Percentiles rank a stretch among this genome's conserved stretches.
These are phyloP conservation scores for Stenotaenia linearis DNA, from an alignment of 2,888 invertebrate genomes.

Conservation along the genomic window DNA sequence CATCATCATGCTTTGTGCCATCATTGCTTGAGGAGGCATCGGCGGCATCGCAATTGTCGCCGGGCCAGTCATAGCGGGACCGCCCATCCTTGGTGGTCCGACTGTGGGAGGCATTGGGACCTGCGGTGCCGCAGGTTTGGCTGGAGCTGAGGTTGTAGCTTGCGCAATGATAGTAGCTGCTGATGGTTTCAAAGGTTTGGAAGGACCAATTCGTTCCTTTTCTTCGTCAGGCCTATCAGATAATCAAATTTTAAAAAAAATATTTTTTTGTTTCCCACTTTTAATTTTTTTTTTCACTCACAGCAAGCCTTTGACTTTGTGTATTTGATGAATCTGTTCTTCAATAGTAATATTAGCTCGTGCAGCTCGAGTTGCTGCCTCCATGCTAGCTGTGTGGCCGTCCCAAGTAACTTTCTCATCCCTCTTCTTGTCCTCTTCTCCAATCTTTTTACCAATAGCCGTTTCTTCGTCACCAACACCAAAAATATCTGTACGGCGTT, in stretches of 20 bases:
- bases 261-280: too few relatives aligned
- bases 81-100: slow-evolving; percentile 35
- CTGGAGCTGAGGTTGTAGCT: slow-evolving; percentile 38
- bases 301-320: slow-evolving; percentile 87
- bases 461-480: slow-evolving; percentile 98
- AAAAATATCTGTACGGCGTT: slow-evolving; percentile 99
- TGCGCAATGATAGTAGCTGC: slow-evolving; percentile 44
- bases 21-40: slow-evolving; percentile 44
- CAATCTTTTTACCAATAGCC: slow-evolving; percentile 96
- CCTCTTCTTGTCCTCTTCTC: slow-evolving; percentile 76
- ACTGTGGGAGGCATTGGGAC: slow-evolving; percentile 38
- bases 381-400: slow-evolving; percentile 94
- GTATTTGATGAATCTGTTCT: slow-evolving; percentile 95
- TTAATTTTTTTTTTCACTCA: slow-evolving; percentile 40
- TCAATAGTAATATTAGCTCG: slow-evolving; percentile 91
- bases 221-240: slow-evolving; percentile 73
- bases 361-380: slow-evolving; percentile 89
- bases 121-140: slow-evolving; percentile 39
- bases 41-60: slow-evolving; percentile 40
- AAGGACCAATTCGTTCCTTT: slow-evolving; percentile 91
- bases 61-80: slow-evolving; percentile 38
- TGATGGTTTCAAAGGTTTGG: slow-evolving; percentile 44
- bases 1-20: slow-evolving; percentile 55
- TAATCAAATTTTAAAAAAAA: neutral
- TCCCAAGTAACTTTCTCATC: slow-evolving; percentile 95